Base-by-base conservation (phyloP, 1,140 invertebrate genomes). In the Brachionus sp. region DNA sequence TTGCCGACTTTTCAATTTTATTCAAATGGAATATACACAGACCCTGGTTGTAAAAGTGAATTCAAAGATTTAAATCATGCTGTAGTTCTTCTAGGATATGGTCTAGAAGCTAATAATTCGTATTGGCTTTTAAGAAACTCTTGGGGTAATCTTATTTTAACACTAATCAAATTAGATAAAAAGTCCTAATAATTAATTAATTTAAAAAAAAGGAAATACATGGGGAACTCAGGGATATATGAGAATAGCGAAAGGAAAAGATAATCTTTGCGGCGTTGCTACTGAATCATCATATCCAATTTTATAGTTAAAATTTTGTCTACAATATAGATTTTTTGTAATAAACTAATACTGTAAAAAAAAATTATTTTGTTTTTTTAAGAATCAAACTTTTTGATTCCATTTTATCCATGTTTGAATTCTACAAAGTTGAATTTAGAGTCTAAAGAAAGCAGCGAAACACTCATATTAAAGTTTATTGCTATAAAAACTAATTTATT, bases 61-160 rank as follows among this genome's bases (percentile, higher is more conserved):
- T 75, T 75, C 44, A 37, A 35, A 37, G 88, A 92, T 64, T 89
- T 97, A n/a, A 94, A 97, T 88, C 95, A 97, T 87, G 95, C 94
- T 84, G 96, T 96, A 2, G 87, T 95, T 4, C 91, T 92, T 82
- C 93, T 95, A 70, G 94, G 95, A 50, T 96, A 95, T 88, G 94
- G 94, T 78, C 6, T 13, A 78, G 64, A 70, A 23, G 64, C 37
- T 25, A 66, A 57, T 66, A 57, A 25, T n/a, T 19, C 50, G 9
- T 78, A 35, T 62, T 78, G 77, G 77, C 29, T 57, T 9, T 12
- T 78, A 10, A 78, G 39, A 62, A 78, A 78, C 19, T 78, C 77
- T 92, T 96, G 94, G 94, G 92, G 93, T 35, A 19, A 12, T 44
- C 25, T 12, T 12, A 23, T n/a, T 42, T 75, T 75, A 19, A 16